Evolutionary conservation across 2,888 invertebrate species (phyloP).

Genomic region (Caenorhabditis sp.): DNA sequence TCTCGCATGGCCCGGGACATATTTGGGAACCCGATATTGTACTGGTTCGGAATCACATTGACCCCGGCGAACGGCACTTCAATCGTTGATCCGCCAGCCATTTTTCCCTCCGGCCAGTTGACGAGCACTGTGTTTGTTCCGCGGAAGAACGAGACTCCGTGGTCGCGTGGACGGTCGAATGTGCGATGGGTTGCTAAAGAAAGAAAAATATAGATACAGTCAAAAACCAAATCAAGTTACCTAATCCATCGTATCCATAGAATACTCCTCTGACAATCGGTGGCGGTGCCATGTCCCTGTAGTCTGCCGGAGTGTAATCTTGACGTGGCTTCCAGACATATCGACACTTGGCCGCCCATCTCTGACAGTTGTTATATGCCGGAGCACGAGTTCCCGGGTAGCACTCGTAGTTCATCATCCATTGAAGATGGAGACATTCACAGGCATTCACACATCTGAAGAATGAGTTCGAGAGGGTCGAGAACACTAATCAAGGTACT

Average conservation of each 20-base stretch:
- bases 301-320: constrained; percentile 75
- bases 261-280: constrained; percentile 78
- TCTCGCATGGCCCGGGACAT: constrained; percentile 66
- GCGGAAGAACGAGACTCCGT: constrained; percentile 79
- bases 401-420: constrained; percentile 79
- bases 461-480: constrained; percentile 34
- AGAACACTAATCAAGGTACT: no score
- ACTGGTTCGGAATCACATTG: constrained; percentile 72
- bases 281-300: constrained; percentile 73
- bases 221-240: constrained; percentile 31
- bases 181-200: constrained; percentile 71
- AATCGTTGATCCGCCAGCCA: constrained; percentile 73
- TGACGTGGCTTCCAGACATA: constrained; percentile 75
- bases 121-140: constrained; percentile 78
- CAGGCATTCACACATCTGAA: constrained; percentile 77
- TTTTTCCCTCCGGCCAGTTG: constrained; percentile 80
- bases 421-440: constrained; percentile 78
- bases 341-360: constrained; percentile 78
- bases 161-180: constrained; percentile 77
- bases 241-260: constrained; percentile 78
- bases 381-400: constrained; percentile 73
- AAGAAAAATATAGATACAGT: neutral
- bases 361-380: constrained; percentile 75
- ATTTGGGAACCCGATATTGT: constrained; percentile 78
- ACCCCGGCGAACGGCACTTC: constrained; percentile 78